Evolutionary conservation across 2,888 invertebrate genomes (phyloP).

Genomic region (Phengaris arion): DNA sequence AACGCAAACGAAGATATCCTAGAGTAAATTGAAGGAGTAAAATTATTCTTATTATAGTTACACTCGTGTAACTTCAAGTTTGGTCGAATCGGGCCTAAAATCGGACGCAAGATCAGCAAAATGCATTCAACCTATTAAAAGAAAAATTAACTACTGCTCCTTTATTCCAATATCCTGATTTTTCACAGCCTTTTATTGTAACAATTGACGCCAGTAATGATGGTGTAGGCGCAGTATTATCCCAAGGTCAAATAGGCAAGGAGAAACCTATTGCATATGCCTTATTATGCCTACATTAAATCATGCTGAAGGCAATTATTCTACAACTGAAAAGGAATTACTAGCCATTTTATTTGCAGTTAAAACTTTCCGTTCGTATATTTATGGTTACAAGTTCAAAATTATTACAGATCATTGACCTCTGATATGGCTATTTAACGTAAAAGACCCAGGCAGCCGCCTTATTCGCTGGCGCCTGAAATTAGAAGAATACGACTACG

Average conservation of each 20-base stretch:
- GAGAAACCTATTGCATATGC: conserved; percentile 35
- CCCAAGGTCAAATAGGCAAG: conserved; percentile 35
- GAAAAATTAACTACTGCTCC: neutral
- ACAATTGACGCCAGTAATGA: neutral
- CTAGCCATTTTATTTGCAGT: too few relatives aligned
- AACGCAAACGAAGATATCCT: too few relatives aligned
- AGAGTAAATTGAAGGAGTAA: too few relatives aligned
- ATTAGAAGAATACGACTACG: conserved; percentile 31
- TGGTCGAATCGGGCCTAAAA: too few relatives aligned
- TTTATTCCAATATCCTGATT: neutral
- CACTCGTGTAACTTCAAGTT: too few relatives aligned
- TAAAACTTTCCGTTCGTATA: conserved; percentile 24
- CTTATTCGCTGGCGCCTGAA: conserved; percentile 35
- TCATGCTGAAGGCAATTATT: conserved; percentile 41
- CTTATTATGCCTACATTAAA: conserved; percentile 40
- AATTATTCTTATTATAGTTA: too few relatives aligned
- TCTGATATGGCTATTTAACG: neutral
- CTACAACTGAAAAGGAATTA: conserved; percentile 31
- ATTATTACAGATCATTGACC: too few relatives aligned
- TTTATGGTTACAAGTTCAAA: conserved; percentile 30
- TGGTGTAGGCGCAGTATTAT: neutral
- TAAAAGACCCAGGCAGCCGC: conserved; percentile 34
- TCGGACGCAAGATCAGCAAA: too few relatives aligned
- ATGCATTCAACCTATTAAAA: neutral
- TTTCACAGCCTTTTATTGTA: neutral